A percentile compares a stretch with the other conserved stretches of the same genome.
Evolutionary conservation across 2,113 vertebrate genomes (phyloP).

Genomic region (Anhinga rufa): DNA sequence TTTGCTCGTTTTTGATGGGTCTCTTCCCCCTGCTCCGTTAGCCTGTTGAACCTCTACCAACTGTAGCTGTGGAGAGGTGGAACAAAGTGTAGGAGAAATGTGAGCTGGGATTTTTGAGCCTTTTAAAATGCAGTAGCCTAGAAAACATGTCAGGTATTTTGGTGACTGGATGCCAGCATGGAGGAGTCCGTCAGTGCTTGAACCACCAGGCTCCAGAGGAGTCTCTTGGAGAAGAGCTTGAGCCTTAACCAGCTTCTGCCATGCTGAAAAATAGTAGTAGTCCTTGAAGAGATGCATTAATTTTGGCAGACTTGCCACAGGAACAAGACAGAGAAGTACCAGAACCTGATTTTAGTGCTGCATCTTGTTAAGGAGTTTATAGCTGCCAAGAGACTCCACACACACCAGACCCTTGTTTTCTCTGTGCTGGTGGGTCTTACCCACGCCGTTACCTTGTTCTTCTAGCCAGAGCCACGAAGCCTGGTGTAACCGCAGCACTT

Average conservation of each 20-base stretch:
- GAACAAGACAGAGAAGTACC: background rate
- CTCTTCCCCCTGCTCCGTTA: background rate
- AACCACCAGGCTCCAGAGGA: background rate
- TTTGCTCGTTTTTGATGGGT: background rate
- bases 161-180: background rate
- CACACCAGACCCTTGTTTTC: background rate
- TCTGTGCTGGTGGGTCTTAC: background rate
- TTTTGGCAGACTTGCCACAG: background rate
- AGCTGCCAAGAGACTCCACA: background rate
- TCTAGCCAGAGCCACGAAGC: background rate
- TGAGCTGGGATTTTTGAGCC: background rate
- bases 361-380: background rate
- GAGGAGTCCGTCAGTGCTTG: background rate
- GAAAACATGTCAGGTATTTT: background rate
- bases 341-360: background rate
- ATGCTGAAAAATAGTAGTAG: background rate
- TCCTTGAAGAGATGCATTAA: background rate
- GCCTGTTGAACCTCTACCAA: background rate
- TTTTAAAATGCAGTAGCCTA: background rate
- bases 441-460: background rate
- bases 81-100: background rate
- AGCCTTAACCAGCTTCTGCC: background rate
- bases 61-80: background rate
- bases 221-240: background rate
- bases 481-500: fast-evolving